These are phyloP conservation scores for Eucidaris tribuloides DNA, from an alignment of 35 echinoderm and acorn worm species.

Conservation along the genomic window DNA sequence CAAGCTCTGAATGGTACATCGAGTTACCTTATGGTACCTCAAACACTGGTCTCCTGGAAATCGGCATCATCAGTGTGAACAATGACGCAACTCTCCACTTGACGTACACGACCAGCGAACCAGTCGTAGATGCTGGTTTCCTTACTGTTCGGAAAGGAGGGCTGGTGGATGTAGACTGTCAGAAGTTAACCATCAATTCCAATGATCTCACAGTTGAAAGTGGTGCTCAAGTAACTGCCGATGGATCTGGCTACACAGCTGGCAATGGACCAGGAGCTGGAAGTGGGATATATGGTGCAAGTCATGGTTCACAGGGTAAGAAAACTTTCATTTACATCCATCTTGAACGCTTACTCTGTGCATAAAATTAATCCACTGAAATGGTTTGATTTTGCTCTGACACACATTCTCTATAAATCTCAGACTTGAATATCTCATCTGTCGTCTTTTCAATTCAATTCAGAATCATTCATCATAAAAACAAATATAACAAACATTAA, in stretches of 20 bases:
- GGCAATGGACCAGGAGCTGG: slow-evolving; percentile 53
- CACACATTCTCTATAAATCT: no score
- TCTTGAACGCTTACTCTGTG: no score
- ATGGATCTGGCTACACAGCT: slow-evolving; percentile 40
- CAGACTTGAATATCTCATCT: no score
- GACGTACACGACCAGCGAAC: not conserved
- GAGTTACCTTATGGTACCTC: slow-evolving; percentile 62
- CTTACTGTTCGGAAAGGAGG: slow-evolving; percentile 70
- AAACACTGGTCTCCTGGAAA: slow-evolving; percentile 30
- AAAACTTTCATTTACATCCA: no score
- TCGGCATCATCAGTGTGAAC: slow-evolving; percentile 46
- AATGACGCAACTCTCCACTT: slow-evolving; percentile 54
- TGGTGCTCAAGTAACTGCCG: slow-evolving; percentile 36
- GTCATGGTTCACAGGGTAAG: slow-evolving; percentile 78
- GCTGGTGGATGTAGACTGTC: slow-evolving; percentile 20
- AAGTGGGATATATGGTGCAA: slow-evolving; percentile 43
- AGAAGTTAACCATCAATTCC: slow-evolving; percentile 40
- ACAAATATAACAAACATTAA: no score
- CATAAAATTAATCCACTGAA: no score
- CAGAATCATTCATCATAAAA: no score
- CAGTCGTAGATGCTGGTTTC: slow-evolving; percentile 52
- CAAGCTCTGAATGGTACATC: slow-evolving; percentile 52
- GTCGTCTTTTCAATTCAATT: no score
- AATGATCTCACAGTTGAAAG: slow-evolving; percentile 50
- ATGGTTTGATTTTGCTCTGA: no score